Evolutionary conservation across 2,888 invertebrate genomes (phyloP), one percentile per base, ranked within the genome.

Genomic region (Plutella xylostella): DNA sequence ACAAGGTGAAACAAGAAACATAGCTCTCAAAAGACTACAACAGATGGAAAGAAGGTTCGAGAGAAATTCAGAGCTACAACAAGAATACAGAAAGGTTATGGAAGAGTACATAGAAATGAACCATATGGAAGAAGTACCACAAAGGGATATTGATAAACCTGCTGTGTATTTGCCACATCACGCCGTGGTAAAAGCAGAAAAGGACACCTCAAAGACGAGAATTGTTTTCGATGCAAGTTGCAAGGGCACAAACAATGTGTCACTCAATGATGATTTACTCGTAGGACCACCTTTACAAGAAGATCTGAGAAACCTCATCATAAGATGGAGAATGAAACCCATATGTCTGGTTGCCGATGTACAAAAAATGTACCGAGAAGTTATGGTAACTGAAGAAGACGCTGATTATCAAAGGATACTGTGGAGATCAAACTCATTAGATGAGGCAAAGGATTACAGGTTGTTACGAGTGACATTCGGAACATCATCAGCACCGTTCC

Each of bases 281-380:
- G 42, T 49, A 0, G 60, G 59, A 15, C 55, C 58, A 9, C 39
- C 41, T 22, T 33, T 61, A 5, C 57, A 59, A 48, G 46, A 52
- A 21, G 55, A 58, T 43, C 31, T 61, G n/a, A 49, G 57, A 38
- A 43, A 48, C 15, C 45, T 62, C 1, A 30, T 61, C 15, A 51
- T 58, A 45, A 42, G 57, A 45, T 61, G 55, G 51, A 39, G 58
- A 21, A 50, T 43, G 14, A 45, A 59, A 18, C 41, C 30, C 2
- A 31, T 61, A 3, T 56, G 53, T 18, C 54, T 58, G 20, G 53
- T 53, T 0, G 45, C 53, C 9, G 58, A 58, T 28, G 52, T 60
- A 4, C 15, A 46, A 34, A 56, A 60, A 45, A 63, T 65, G 61
- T 65, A 60, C 22, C 39, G 60, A 22, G 48, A 51, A 49, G 49